Base-by-base conservation (phyloP, 2,797 vertebrate genomes). In the Sebastes kiyomatsui region DNA sequence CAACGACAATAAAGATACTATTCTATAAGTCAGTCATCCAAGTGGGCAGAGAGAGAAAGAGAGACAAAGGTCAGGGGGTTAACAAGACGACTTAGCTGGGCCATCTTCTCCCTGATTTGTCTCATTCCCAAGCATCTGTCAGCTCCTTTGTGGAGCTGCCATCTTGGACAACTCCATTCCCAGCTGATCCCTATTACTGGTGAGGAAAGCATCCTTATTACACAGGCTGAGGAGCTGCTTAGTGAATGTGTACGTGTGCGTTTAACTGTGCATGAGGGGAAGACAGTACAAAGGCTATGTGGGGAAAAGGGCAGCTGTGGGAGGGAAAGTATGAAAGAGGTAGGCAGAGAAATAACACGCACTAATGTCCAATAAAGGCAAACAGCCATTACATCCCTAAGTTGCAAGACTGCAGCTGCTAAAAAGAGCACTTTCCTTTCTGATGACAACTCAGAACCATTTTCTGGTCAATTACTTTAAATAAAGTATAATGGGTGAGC, bases 181-280 rank as follows among this genome's bases (percentile, higher is more conserved):
- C 85, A 83, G 61, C 80, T 85, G 81, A 91, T 82, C 77, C 82
- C 75, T 46, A 74, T 88, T 87, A 79, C 85, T 27, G 71, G 49
- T 23, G 73, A 82, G 67, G 82, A 90, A 75, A 81, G 76, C 67
- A 82, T 64, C 67, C 76, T 77, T 79, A 77, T 85, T 78, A 85
- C 55, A 59, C 72, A 32, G 64, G 77, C 67, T 72, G 62, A 79
- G 38, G 28, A 77, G 69, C 32, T 56, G 69, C 70, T 79, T 66
- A 81, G 75, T 72, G 62, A 79, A 75, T 5, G 59, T 60, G 67
- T 64, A 3, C 0, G 65, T 65, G 49, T 76, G 62, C 49, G n/a
- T 61, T 18, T 58, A 82, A 89, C 75, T 84, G 84, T 80, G 85
- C 49, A 73, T 56, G 59, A 77, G 73, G 67, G 23, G 66, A 72